A percentile compares a stretch with the other conserved stretches of the same genome.
Conservation (phyloP, 2,797 vertebrate genomes). For the Gallinago solitaria region DNA sequence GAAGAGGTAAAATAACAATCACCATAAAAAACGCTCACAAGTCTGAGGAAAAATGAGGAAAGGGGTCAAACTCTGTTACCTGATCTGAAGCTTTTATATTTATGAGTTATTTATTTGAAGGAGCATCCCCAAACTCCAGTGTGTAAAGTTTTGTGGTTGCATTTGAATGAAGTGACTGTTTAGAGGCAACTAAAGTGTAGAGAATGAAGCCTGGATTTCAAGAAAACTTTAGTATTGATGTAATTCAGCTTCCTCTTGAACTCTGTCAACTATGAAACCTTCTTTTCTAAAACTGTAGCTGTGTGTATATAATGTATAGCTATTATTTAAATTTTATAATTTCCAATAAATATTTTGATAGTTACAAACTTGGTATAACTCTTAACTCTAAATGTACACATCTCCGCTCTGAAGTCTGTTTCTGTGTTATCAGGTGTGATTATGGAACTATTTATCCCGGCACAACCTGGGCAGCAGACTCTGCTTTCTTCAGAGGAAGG, state of each 20-base stretch:
- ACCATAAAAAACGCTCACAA: neutral
- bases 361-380: neutral
- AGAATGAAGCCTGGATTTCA: neutral
- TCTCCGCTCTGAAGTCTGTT: neutral
- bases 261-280: neutral
- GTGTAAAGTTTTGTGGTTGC: neutral
- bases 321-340: slow-evolving; percentile 42
- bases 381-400: neutral
- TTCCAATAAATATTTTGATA: slow-evolving; percentile 70
- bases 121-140: neutral
- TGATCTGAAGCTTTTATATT: neutral
- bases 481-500: neutral
- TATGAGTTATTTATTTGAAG: slow-evolving; percentile 24
- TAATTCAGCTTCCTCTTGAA: neutral
- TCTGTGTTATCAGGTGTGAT: neutral
- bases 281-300: slow-evolving; percentile 17
- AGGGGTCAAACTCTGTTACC: neutral
- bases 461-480: neutral
- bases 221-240: neutral
- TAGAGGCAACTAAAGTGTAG: neutral
- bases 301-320: slow-evolving; percentile 63
- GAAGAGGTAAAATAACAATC: slow-evolving; percentile 47
- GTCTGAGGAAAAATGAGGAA: neutral
- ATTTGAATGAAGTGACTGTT: neutral
- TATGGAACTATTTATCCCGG: neutral